Evolutionary conservation across 2,888 invertebrate genomes (phyloP), one percentile per base, ranked within the genome.

Genomic region (Diachrysia chrysitis): DNA sequence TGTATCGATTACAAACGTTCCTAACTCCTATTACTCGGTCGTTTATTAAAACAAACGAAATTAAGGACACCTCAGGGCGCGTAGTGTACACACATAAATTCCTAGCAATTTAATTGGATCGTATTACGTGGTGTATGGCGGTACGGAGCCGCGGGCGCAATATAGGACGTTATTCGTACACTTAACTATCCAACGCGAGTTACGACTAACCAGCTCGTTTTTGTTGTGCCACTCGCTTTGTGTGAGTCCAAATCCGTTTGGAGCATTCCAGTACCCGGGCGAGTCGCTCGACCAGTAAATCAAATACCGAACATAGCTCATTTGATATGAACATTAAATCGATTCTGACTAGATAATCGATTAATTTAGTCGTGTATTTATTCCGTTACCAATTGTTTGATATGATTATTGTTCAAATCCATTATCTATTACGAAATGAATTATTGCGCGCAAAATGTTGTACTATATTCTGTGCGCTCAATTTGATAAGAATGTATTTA

Each of bases 101-200:
- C 83, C 80, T 84, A 80, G 83, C 89, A 88, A 88, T 93, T 92
- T 93, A 93, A 93, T 93, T 91, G 90, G 90, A 89, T 88, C 86
- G 87, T 89, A 90, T 91, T 91, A 90, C 86, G 87, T 89, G 87
- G 90, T 87, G 87, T 87, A 89, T 90, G 89, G 91, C 87, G 82
- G 84, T 83, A 81, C 80, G 84, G 83, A 85, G 88, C 87, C 87
- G 88, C 85, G 87, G 85, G 87, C 87, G 86, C 89, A 90, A 92
- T 92, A 91, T 90, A 83, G 87, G 87, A 84, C 87, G 87, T 91
- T 89, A 91, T 89, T 90, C 85, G 89, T 90, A 88, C 89, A 82
- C 84, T 88, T 90, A 90, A 92, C 90, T 90, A 90, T 90, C 89
- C 78, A 76, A 85, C 82, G 80, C 88, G 87, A 92, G 88, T 92